A percentile compares a stretch with the other conserved stretches of the same genome.
These are phyloP conservation scores for Microtus pennsylvanicus DNA, from an alignment of 2,113 vertebrate species.

Conservation along the genomic window DNA sequence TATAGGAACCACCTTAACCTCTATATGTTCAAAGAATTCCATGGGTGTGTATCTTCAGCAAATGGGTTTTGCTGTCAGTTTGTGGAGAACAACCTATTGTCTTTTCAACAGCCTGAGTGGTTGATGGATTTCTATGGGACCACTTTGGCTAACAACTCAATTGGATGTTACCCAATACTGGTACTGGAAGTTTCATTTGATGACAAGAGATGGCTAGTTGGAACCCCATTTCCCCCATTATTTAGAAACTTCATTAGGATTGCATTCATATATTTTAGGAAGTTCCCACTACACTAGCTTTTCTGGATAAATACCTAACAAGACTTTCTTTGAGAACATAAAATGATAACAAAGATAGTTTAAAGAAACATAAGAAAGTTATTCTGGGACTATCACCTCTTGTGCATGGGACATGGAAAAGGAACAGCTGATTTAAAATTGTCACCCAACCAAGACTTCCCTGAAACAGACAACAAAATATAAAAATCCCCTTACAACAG, in stretches of 20 bases:
- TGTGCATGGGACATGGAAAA: not conserved
- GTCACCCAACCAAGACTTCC: not conserved
- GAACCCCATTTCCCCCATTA: too few species aligned
- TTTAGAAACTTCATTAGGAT: not conserved
- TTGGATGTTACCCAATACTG: not conserved
- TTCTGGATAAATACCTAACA: not conserved
- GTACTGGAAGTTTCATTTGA: not conserved
- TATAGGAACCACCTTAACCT: too few species aligned
- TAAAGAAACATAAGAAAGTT: not conserved
- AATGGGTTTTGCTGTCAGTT: not conserved
- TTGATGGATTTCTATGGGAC: not conserved
- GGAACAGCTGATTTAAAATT: not conserved
- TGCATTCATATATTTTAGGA: not conserved
- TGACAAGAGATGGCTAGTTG: not conserved
- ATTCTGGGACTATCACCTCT: not conserved
- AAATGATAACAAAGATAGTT: not conserved
- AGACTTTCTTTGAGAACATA: not conserved
- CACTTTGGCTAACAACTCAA: not conserved
- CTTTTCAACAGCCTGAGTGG: fast-evolving
- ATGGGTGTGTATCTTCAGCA: not conserved
- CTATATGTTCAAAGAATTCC: not conserved
- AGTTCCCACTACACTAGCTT: not conserved
- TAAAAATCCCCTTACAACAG: not conserved
- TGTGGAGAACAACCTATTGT: not conserved
- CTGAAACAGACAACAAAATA: not conserved